Evolutionary conservation across 2,797 vertebrate species (phyloP).

Genomic region (Yasuhikotakia modesta): DNA sequence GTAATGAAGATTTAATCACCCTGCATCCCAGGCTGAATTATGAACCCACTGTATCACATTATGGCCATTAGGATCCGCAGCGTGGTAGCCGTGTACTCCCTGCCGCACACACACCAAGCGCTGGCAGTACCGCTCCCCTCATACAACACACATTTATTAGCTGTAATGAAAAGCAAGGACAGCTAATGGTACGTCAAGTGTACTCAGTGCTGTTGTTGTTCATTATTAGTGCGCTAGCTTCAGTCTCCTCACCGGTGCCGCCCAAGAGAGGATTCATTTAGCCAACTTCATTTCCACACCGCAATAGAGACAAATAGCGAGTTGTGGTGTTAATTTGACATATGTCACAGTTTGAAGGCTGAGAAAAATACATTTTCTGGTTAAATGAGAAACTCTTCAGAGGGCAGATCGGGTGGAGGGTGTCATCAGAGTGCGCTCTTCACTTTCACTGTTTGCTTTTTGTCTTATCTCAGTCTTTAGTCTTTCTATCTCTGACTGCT

Average conservation of each 20-base stretch:
- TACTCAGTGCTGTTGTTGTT: conserved; percentile 63
- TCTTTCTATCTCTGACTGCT: conserved; percentile 35
- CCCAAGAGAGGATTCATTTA: conserved; percentile 50
- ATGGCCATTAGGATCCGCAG: conserved; percentile 65
- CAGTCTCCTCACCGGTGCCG: conserved; percentile 40
- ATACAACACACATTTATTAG: conserved; percentile 60
- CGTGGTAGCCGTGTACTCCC: conserved; percentile 63
- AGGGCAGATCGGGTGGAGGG: conserved; percentile 6
- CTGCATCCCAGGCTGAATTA: conserved; percentile 68
- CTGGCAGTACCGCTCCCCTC: conserved; percentile 25
- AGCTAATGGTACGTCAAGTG: conserved; percentile 64
- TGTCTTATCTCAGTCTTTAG: conserved; percentile 31
- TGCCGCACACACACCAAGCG: conserved; percentile 23
- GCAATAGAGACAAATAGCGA: conserved; percentile 48
- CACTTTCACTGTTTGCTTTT: conserved; percentile 11
- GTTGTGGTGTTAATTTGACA: conserved; percentile 50
- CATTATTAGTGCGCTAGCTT: conserved; percentile 57
- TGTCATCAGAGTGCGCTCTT: conserved; percentile 10
- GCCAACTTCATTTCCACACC: conserved; percentile 39
- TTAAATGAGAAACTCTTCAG: conserved; percentile 40
- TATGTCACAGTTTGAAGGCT: conserved; percentile 38
- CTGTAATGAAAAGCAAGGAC: conserved; percentile 64
- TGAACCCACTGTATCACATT: conserved; percentile 64
- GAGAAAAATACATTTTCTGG: conserved; percentile 34
- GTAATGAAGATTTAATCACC: conserved; percentile 78